phyloP scores from a whole-genome alignment of 2,797 vertebrate species.

The Eupleurogrammus muticus region DNA sequence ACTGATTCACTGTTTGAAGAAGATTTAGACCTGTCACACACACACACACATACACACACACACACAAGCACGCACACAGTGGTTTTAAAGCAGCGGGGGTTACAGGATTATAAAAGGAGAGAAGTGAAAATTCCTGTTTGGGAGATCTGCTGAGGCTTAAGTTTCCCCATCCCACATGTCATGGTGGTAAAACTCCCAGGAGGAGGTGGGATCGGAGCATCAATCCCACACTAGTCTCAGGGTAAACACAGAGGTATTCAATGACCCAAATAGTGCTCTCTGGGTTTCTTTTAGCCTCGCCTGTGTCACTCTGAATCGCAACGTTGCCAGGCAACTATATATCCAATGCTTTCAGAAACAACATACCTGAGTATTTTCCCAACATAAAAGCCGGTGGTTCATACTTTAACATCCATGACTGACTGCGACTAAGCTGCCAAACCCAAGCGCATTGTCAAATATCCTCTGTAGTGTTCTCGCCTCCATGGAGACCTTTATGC shows the following conservation, averaged over 20 bases:
- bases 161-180: slow-evolving; percentile 75
- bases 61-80: slow-evolving; percentile 46
- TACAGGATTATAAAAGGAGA: slow-evolving; percentile 76
- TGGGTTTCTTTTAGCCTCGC: slow-evolving; percentile 56
- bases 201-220: slow-evolving; percentile 70
- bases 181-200: slow-evolving; percentile 75
- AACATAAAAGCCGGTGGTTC: slow-evolving; percentile 54
- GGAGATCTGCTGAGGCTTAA: slow-evolving; percentile 80
- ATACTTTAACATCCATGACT: slow-evolving; percentile 33
- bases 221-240: slow-evolving; percentile 71
- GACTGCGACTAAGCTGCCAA: slow-evolving; percentile 34
- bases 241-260: slow-evolving; percentile 77
- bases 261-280: slow-evolving; percentile 66
- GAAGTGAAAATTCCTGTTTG: slow-evolving; percentile 87
- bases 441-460: slow-evolving; percentile 1
- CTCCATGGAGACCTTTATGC: not conserved
- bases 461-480: not conserved
- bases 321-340: slow-evolving; percentile 68
- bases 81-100: slow-evolving; percentile 77
- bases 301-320: slow-evolving; percentile 61
- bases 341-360: slow-evolving; percentile 50
- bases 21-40: slow-evolving; percentile 89
- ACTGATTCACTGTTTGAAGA: slow-evolving; percentile 82
- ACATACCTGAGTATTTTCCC: slow-evolving; percentile 54
- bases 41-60: slow-evolving; percentile 27